phyloP scores from a whole-genome alignment of 2,888 invertebrate species.

The Shargacucullia verbasci region DNA sequence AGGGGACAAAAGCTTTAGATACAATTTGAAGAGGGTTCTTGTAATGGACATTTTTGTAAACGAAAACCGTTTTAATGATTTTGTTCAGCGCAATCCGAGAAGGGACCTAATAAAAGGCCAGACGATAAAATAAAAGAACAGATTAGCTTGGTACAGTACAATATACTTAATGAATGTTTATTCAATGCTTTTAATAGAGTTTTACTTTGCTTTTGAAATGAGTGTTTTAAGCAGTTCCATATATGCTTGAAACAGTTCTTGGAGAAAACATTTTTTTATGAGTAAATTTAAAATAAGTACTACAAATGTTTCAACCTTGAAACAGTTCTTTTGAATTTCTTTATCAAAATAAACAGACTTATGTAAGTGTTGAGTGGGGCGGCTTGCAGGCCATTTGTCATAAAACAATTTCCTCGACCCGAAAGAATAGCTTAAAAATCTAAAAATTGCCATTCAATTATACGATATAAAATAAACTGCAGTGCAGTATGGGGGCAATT shows the following conservation, averaged over 20 bases:
- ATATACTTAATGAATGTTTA: slow-evolving; percentile 54
- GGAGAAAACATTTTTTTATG: too few relatives aligned
- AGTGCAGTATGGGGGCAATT: slow-evolving; percentile 31
- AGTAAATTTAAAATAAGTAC: too few relatives aligned
- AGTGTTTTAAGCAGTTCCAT: slow-evolving; percentile 15
- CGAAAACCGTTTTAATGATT: slow-evolving; percentile 70
- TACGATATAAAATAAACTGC: slow-evolving; percentile 37
- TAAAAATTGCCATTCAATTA: slow-evolving; percentile 32
- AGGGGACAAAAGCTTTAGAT: slow-evolving; percentile 69
- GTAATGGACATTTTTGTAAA: slow-evolving; percentile 78
- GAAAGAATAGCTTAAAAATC: slow-evolving; percentile 13
- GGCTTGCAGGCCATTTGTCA: too few relatives aligned
- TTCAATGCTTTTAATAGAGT: slow-evolving; percentile 50
- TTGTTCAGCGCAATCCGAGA: slow-evolving; percentile 58
- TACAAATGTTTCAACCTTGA: too few relatives aligned
- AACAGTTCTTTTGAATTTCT: background rate
- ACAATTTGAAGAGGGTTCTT: slow-evolving; percentile 76
- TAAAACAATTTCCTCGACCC: too few relatives aligned
- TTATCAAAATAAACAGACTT: background rate
- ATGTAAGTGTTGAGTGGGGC: too few relatives aligned
- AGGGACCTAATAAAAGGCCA: slow-evolving; percentile 60
- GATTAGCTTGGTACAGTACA: slow-evolving; percentile 54
- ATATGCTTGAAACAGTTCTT: background rate
- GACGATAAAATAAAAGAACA: slow-evolving; percentile 57
- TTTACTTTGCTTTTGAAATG: slow-evolving; percentile 23